phyloP scores from a whole-genome alignment of 1,140 invertebrate genomes.

The Dendrolimus punctatus region DNA sequence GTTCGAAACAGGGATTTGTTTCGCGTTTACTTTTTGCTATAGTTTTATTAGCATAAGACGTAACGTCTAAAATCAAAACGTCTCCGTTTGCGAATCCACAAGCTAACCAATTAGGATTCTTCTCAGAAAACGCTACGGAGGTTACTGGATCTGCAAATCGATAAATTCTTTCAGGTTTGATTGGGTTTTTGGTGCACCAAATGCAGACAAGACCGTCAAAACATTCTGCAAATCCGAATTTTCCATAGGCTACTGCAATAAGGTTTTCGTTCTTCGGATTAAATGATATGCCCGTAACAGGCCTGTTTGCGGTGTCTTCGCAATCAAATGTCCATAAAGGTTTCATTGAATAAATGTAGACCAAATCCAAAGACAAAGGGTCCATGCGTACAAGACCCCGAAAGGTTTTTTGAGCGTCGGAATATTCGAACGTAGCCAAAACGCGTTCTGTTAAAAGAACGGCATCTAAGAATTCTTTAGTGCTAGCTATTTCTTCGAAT shows the following conservation, averaged over 20 bases:
- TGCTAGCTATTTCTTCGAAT: slow-evolving; percentile 44
- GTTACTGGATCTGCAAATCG: slow-evolving; percentile 80
- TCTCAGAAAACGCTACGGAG: slow-evolving; percentile 80
- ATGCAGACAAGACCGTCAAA: slow-evolving; percentile 79
- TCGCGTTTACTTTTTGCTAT: slow-evolving; percentile 71
- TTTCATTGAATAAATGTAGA: slow-evolving; percentile 76
- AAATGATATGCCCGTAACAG: slow-evolving; percentile 75
- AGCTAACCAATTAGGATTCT: slow-evolving; percentile 81
- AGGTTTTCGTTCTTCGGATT: slow-evolving; percentile 78
- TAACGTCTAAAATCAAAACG: slow-evolving; percentile 82
- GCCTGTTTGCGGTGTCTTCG: slow-evolving; percentile 53
- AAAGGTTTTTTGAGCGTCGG: slow-evolving; percentile 76
- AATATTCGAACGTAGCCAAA: slow-evolving; percentile 77
- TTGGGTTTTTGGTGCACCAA: slow-evolving; percentile 91
- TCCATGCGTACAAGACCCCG: slow-evolving; percentile 74
- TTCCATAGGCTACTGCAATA: slow-evolving; percentile 81
- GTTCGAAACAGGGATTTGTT: slow-evolving; percentile 75
- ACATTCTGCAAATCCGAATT: slow-evolving; percentile 70
- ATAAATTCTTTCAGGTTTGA: slow-evolving; percentile 83
- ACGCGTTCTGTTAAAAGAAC: slow-evolving; percentile 77
- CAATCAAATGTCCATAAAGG: slow-evolving; percentile 77
- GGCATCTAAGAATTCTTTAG: slow-evolving; percentile 74
- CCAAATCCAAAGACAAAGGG: slow-evolving; percentile 73
- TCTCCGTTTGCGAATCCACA: slow-evolving; percentile 86
- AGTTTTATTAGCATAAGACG: slow-evolving; percentile 63